Conservation (phyloP, 1,140 invertebrate genomes). For the Daktulosphaira vitifoliae region DNA sequence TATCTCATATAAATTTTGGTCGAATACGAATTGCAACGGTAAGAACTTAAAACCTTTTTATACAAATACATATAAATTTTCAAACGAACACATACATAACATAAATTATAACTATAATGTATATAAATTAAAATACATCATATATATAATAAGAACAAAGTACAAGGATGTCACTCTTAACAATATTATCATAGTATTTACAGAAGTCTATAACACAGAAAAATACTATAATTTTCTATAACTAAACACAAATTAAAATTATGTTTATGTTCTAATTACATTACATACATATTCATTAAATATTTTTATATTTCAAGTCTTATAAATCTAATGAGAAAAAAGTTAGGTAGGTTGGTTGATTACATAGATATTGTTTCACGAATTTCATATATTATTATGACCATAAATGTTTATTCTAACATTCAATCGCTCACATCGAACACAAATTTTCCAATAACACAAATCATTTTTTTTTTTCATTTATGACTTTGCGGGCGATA, state of each 20-base stretch:
- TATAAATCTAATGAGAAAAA: constrained; percentile 28
- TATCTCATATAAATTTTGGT: no score
- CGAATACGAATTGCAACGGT: no score
- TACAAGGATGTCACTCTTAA: constrained; percentile 19
- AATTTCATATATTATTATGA: background rate
- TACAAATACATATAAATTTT: background rate
- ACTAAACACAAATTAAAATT: constrained; percentile 17
- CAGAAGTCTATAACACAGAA: constrained; percentile 25
- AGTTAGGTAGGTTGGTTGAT: constrained; percentile 32
- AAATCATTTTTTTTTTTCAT: background rate
- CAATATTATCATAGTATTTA: constrained; percentile 2
- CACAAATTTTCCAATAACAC: background rate
- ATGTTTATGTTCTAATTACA: background rate
- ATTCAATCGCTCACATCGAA: no score
- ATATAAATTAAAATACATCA: background rate
- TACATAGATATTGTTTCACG: background rate
- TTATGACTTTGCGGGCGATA: constrained; percentile 13
- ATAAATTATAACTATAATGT: no score
- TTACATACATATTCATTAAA: no score
- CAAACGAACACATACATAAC: background rate
- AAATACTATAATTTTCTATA: constrained; percentile 27
- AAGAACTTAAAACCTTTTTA: no score
- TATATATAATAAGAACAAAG: constrained; percentile 11
- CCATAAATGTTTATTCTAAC: no score
- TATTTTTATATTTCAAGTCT: constrained; percentile 4